Base-by-base conservation (phyloP, 2,888 invertebrate species). In the Hofmannophila pseudospretella region DNA sequence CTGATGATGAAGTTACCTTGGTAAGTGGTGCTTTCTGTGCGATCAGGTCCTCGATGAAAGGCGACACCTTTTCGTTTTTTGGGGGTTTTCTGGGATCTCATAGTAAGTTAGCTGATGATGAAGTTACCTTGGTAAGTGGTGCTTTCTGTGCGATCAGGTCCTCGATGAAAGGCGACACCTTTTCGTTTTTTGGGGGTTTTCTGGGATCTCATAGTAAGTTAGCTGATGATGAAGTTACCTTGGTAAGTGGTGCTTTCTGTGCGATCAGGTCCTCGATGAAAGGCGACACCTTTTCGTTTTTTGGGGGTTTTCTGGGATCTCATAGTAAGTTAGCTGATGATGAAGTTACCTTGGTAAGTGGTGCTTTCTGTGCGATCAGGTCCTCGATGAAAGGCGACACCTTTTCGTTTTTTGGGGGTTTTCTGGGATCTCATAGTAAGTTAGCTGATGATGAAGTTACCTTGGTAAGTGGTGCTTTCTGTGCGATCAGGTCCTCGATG, bases 401-500 rank as follows among this genome's bases (percentile, higher is more conserved):
- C 8, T 25, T 9, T 25, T 9, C 4, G 9, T 25, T 9, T 25
- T 25, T 8, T 10, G 7, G 2, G 8, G 10, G 7, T 20, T 32
- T n/a, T n/a, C n/a, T n/a, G n/a, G n/a, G n/a, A n/a, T n/a, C n/a
- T n/a, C n/a, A n/a, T n/a, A n/a, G n/a, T n/a, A n/a, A n/a, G n/a
- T n/a, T n/a, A n/a, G n/a, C n/a, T n/a, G n/a, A n/a, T n/a, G n/a
- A n/a, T n/a, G n/a, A n/a, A n/a, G 7, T 36, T 54, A 78, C 85
- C 82, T 94, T 95, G 2, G 92, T 88, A 1, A 98, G 68, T 0
- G 96, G 93, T 49, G 91, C 92, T 61, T 94, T 92, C 57, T 94
- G 94, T 0, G 95, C 94, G 41, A 99, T 97, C 56, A 94, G 90
- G 65, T 97, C 96, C 77, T 99, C 99, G 42, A 99, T 96, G 64